Percentiles rank a stretch among this genome's conserved stretches.
phyloP scores from a whole-genome alignment of 2,797 vertebrate genomes.

The Brachymystax lenok region DNA sequence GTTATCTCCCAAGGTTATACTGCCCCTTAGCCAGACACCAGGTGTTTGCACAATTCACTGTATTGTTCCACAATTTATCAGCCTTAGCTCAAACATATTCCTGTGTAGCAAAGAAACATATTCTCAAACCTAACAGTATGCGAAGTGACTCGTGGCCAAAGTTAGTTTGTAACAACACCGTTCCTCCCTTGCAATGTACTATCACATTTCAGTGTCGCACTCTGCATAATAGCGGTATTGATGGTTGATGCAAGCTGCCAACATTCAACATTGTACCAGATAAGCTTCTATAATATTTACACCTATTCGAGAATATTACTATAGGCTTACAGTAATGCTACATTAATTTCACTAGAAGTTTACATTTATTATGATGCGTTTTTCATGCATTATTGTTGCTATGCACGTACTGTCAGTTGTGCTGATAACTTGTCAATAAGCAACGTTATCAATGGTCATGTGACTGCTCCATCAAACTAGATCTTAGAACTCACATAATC shows the following conservation, averaged over 20 bases:
- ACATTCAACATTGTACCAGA: background rate
- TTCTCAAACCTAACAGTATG: no score
- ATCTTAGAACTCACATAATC: background rate
- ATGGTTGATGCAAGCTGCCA: background rate
- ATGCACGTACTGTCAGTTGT: background rate
- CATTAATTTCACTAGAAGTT: background rate
- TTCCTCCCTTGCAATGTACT: background rate
- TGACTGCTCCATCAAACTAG: no score
- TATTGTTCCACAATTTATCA: no score
- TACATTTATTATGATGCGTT: background rate
- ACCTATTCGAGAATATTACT: background rate
- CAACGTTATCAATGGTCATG: no score
- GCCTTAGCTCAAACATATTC: no score
- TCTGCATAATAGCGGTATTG: background rate
- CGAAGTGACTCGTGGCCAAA: background rate
- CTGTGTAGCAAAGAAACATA: no score
- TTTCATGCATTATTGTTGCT: background rate
- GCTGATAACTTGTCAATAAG: background rate
- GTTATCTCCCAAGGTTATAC: no score
- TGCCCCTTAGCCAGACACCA: no score
- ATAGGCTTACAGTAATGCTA: background rate
- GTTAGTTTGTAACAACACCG: slow-evolving; percentile 15
- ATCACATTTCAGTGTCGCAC: background rate
- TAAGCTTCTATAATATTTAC: background rate
- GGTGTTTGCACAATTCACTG: no score